Evolutionary conservation across 2,113 vertebrate genomes (phyloP).

Genomic region (Nerophis lumbriciformis): DNA sequence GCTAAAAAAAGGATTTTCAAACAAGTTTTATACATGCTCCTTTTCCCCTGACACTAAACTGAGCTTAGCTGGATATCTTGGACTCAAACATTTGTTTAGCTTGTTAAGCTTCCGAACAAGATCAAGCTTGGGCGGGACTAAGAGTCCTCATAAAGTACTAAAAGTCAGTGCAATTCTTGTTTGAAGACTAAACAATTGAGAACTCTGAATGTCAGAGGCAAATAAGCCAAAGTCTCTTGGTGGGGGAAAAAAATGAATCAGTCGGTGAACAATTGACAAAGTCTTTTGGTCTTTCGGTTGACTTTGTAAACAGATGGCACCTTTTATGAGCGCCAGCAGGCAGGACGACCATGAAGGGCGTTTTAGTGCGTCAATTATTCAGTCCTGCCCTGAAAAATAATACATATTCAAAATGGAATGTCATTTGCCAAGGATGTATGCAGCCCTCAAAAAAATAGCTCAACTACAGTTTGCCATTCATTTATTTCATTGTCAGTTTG

Average conservation of each 20-base stretch:
- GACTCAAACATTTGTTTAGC: constrained; percentile 34
- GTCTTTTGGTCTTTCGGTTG: constrained; percentile 48
- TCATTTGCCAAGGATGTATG: neutral
- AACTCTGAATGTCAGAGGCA: constrained; percentile 34
- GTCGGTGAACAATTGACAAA: constrained; percentile 32
- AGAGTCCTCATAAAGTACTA: neutral
- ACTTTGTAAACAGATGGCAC: constrained; percentile 70
- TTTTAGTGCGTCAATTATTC: constrained; percentile 59
- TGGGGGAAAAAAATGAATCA: constrained; percentile 27
- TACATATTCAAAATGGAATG: constrained; percentile 46
- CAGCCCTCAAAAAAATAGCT: no score
- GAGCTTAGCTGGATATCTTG: constrained; percentile 50
- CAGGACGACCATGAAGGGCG: constrained; percentile 55
- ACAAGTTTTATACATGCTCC: constrained; percentile 35
- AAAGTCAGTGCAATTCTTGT: constrained; percentile 11
- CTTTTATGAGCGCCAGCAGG: constrained; percentile 54
- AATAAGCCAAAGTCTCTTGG: constrained; percentile 19
- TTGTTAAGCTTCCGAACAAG: constrained; percentile 18
- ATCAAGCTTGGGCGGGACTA: neutral
- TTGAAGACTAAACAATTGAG: constrained; percentile 17
- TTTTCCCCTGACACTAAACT: constrained; percentile 34
- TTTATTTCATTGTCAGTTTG: neutral
- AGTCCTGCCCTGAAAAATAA: constrained; percentile 43
- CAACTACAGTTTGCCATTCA: no score
- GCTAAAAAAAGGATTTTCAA: constrained; percentile 35